These are phyloP conservation scores for Oncopodura yosiiana DNA, from an alignment of 1,140 invertebrate genomes.

Conservation along the genomic window DNA sequence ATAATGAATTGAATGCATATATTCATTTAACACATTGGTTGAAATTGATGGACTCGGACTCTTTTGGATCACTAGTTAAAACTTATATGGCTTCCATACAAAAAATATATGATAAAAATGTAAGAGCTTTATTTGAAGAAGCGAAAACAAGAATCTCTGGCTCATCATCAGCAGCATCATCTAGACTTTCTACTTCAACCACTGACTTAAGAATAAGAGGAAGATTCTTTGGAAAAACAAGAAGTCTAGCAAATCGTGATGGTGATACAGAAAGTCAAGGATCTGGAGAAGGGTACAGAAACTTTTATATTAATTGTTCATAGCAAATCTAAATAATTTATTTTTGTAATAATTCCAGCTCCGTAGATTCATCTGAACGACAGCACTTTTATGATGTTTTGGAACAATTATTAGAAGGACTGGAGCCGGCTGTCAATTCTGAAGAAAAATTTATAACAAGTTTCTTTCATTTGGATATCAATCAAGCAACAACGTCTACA, in stretches of 20 bases:
- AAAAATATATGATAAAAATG: conserved; percentile 75
- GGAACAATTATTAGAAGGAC: conserved; percentile 70
- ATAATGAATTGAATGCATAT: conserved; percentile 72
- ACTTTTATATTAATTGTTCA: not conserved
- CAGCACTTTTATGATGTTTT: conserved; percentile 59
- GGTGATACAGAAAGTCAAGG: conserved; percentile 35
- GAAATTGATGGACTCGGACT: conserved; percentile 70
- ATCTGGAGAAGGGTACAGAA: conserved; percentile 35
- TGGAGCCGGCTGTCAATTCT: conserved; percentile 82
- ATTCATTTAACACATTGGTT: conserved; percentile 83
- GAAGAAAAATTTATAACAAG: conserved; percentile 92
- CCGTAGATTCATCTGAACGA: conserved; percentile 47
- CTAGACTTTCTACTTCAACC: conserved; percentile 20
- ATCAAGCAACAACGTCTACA: conserved; percentile 37
- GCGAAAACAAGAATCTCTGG: conserved; percentile 47
- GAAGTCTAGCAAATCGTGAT: conserved; percentile 33
- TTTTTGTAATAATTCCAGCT: conserved; percentile 11
- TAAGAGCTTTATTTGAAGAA: conserved; percentile 66
- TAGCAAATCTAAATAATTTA: not conserved
- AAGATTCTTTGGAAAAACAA: conserved; percentile 30
- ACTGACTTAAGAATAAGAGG: conserved; percentile 26
- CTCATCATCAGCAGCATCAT: conserved; percentile 10
- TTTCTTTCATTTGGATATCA: conserved; percentile 81
- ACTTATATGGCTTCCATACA: conserved; percentile 68
- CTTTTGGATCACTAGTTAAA: conserved; percentile 66